These are phyloP conservation scores for Corythaeola cristata DNA, from an alignment of 2,113 vertebrate species.

Conservation along the genomic window DNA sequence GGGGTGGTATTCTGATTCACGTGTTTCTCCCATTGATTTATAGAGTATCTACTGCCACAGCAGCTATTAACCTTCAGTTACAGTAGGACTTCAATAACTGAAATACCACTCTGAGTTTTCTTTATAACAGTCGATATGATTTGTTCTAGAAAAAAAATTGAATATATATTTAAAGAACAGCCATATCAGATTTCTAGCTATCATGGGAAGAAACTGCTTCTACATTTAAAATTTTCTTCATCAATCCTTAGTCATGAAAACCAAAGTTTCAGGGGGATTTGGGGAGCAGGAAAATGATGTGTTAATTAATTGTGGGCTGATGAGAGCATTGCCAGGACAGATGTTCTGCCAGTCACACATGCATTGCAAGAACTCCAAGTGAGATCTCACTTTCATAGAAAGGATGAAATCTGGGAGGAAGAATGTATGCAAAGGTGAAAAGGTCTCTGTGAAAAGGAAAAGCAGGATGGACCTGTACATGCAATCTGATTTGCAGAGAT, in stretches of 20 bases:
- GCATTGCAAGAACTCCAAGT: neutral
- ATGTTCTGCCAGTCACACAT: neutral
- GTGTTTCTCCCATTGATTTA: slow-evolving; percentile 51
- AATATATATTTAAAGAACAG: neutral
- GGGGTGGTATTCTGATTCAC: neutral
- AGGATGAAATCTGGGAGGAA: neutral
- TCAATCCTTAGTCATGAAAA: neutral
- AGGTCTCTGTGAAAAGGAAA: neutral
- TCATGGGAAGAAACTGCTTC: neutral
- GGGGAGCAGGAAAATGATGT: neutral
- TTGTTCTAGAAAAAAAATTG: neutral
- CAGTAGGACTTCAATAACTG: slow-evolving; percentile 37
- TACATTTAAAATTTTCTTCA: neutral
- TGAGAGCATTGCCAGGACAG: neutral
- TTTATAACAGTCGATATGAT: neutral
- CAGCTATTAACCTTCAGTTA: slow-evolving; percentile 45
- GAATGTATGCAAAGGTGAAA: neutral
- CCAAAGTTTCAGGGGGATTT: neutral
- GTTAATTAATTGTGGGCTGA: slow-evolving; percentile 16
- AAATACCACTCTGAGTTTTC: slow-evolving; percentile 28
- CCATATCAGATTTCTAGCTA: neutral
- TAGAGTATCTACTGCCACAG: slow-evolving; percentile 28
- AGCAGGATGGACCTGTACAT: neutral
- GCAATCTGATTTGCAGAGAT: neutral
- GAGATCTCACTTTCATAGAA: slow-evolving; percentile 5